These are phyloP conservation scores for Noctua comes DNA, from an alignment of 2,888 invertebrate species.

Conservation along the genomic window DNA sequence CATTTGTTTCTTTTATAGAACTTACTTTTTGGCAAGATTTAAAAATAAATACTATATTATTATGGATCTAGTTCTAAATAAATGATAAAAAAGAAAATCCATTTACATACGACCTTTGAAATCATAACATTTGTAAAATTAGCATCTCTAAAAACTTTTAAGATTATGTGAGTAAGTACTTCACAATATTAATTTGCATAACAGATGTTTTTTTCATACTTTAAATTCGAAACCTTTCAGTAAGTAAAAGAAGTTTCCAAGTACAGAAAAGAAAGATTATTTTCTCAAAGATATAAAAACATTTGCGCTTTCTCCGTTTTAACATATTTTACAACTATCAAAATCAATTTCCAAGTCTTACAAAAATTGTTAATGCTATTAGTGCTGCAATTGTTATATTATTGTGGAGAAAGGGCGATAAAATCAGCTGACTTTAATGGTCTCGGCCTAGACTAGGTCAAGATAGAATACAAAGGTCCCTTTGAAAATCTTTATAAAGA, in stretches of 20 bases:
- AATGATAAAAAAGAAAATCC: not conserved
- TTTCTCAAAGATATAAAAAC: not conserved
- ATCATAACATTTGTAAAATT: not conserved
- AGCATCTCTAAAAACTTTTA: not conserved
- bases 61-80: not conserved
- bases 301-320: not conserved
- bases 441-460: slow-evolving; percentile 26
- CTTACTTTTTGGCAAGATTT: not conserved
- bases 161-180: not conserved
- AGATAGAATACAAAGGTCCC: slow-evolving; percentile 32
- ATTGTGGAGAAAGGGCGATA: slow-evolving; percentile 13
- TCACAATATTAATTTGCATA: slow-evolving; percentile 6
- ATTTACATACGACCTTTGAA: not conserved
- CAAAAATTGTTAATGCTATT: slow-evolving; percentile 1
- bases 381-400: slow-evolving; percentile 18
- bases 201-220: not conserved
- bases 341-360: not conserved
- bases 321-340: not conserved
- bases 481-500: slow-evolving; percentile 20
- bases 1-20: not conserved
- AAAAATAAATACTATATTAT: not conserved
- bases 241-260: not conserved
- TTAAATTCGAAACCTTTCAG: slow-evolving; percentile 1
- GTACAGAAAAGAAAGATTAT: slow-evolving; percentile 10
- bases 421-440: slow-evolving; percentile 36